Conservation (phyloP, 2,888 invertebrate species). For the Protophormia terraenovae region DNA sequence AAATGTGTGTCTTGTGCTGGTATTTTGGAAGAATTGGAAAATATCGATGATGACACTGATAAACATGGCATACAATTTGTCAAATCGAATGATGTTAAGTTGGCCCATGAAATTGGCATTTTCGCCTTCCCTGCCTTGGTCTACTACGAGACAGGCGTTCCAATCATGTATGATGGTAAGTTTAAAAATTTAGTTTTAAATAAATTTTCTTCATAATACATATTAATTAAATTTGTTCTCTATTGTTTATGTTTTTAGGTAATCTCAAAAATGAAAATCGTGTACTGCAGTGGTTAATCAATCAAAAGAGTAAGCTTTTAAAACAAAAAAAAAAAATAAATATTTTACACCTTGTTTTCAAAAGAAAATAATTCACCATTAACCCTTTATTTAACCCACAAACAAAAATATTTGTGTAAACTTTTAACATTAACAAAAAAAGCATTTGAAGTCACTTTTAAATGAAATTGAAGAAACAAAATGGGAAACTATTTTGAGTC, state of each 20-base stretch:
- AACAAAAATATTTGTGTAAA: slow-evolving; percentile 11
- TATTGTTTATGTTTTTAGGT: slow-evolving; percentile 83
- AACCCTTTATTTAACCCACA: slow-evolving; percentile 26
- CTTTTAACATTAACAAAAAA: slow-evolving; percentile 17
- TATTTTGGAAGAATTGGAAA: slow-evolving; percentile 93
- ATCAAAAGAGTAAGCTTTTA: slow-evolving; percentile 95
- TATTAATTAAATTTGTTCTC: background rate
- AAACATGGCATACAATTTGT: slow-evolving; percentile 96
- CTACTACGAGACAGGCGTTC: slow-evolving; percentile 96
- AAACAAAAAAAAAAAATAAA: background rate
- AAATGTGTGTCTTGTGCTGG: slow-evolving; percentile 92
- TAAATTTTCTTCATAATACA: background rate
- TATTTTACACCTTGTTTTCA: slow-evolving; percentile 25
- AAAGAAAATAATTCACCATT: slow-evolving; percentile 4
- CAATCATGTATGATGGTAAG: slow-evolving; percentile 97
- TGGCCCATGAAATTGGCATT: slow-evolving; percentile 95
- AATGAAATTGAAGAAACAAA: background rate
- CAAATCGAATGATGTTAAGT: slow-evolving; percentile 93
- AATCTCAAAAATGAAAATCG: slow-evolving; percentile 96
- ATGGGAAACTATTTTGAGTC: too few relatives aligned
- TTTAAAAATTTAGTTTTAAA: slow-evolving; percentile 40
- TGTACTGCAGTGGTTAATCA: slow-evolving; percentile 97
- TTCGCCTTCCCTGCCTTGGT: slow-evolving; percentile 95
- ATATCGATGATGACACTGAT: slow-evolving; percentile 95
- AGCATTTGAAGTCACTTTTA: background rate